Evolutionary conservation across 2,797 vertebrate species (phyloP), one percentile per base, ranked within the genome.

Genomic region (Nasua narica): DNA sequence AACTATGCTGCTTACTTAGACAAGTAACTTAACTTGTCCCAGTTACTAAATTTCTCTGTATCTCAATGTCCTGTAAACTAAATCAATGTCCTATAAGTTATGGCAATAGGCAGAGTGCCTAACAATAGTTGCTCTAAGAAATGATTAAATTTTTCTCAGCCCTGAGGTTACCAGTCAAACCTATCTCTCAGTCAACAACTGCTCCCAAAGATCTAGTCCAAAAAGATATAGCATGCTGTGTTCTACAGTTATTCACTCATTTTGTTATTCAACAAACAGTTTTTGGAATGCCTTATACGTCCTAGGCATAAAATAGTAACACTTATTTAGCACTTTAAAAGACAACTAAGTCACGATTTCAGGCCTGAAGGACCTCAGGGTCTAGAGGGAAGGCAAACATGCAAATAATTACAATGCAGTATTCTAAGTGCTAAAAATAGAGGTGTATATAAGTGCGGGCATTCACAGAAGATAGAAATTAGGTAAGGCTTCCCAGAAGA

Each of bases 161-260:
- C 86, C 18, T 56, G 25, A 87, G 27, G 9, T 32, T 95, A 54
- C 78, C 90, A 87, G 79, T 21, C 46, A 87, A 77, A 92, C 46
- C n/a, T 74, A n/a, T 83, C 72, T 60, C 88, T 86, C 11, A 29
- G 56, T 79, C 89, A 97, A 87, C 29, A 83, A 96, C 40, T 94
- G 84, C 8, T 91, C 89, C 90, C 91, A 84, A 79, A 93, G 69
- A 90, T n/a, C 65, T 2, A 84, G 19, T 84, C 72, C 56, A 91
- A 95, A 90, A 77, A 67, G 79, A 90, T n/a, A 86, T 60, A 77
- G 32, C 18, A 74, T 60, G 43, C 27, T 40, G 67, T 82, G 21
- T 46, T 91, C 23, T 77, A 67, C 13, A 83, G 50, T 74, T 70
- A 56, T 35, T 94, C 25, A 85, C 10, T 93, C 37, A 92, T 62